Conservation (phyloP, 2,797 vertebrate genomes). For the Apogon hyalosoma region DNA sequence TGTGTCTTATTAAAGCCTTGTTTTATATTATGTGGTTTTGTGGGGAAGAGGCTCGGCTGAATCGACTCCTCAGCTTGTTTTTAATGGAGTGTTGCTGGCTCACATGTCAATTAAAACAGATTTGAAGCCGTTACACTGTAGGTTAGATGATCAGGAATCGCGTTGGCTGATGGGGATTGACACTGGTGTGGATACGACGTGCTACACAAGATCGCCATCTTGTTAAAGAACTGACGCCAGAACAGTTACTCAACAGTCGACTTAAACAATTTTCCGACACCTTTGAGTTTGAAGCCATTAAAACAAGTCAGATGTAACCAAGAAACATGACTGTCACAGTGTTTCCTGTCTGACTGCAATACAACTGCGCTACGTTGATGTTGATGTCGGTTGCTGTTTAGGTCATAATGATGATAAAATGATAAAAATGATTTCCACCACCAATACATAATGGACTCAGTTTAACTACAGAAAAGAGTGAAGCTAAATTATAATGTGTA, state of each 20-base stretch:
- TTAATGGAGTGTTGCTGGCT: conserved; percentile 66
- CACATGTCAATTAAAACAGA: conserved; percentile 56
- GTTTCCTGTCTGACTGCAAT: no score
- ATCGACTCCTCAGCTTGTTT: conserved; percentile 54
- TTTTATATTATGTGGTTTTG: conserved; percentile 59
- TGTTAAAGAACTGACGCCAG: background rate
- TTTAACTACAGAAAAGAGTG: no score
- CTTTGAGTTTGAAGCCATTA: background rate
- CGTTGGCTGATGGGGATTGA: conserved; percentile 21
- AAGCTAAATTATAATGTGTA: no score
- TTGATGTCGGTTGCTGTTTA: no score
- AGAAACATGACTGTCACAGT: background rate
- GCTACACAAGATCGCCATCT: conserved; percentile 13
- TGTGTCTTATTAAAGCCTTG: conserved; percentile 66
- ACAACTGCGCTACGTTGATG: no score
- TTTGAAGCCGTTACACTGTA: conserved; percentile 35
- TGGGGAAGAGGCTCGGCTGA: conserved; percentile 40
- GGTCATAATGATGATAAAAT: no score
- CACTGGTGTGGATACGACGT: background rate
- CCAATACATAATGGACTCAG: no score
- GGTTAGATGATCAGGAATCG: conserved; percentile 26
- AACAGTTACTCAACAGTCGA: conserved; percentile 14
- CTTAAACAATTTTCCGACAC: conserved; percentile 2
- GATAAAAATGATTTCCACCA: no score
- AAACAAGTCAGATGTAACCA: background rate